Evolutionary conservation across 1,140 invertebrate species (phyloP).

Genomic region (Dreissena polymorpha): DNA sequence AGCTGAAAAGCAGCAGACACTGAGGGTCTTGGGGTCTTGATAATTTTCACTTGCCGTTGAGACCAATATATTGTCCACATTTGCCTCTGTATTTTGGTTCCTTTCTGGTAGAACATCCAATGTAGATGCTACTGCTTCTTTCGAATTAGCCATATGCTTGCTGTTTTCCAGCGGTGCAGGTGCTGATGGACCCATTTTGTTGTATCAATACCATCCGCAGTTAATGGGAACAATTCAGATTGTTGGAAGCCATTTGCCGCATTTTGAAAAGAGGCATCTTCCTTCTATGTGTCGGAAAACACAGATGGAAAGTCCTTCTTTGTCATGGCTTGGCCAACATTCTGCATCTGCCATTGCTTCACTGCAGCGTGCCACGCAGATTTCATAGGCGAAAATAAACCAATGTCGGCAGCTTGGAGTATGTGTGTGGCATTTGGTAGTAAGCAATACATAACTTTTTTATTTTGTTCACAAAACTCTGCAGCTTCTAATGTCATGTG

Average conservation of each 20-base stretch:
- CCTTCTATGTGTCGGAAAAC: background rate
- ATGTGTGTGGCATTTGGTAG: conserved; percentile 7
- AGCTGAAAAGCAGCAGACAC: too few species aligned
- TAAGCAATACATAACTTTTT: background rate
- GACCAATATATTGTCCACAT: too few species aligned
- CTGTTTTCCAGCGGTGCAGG: too few species aligned
- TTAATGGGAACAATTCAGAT: background rate
- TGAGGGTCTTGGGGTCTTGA: too few species aligned
- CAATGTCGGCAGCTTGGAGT: conserved; percentile 5
- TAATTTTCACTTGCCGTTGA: too few species aligned
- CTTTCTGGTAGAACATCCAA: too few species aligned
- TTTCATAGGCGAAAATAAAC: conserved; percentile 14
- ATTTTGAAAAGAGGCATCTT: background rate
- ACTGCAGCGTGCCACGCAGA: background rate
- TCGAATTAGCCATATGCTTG: too few species aligned
- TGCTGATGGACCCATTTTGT: background rate
- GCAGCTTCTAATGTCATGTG: too few species aligned
- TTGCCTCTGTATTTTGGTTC: too few species aligned
- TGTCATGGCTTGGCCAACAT: background rate
- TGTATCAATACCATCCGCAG: background rate
- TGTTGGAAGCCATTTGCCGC: background rate
- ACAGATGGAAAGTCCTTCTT: background rate
- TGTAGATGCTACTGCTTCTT: too few species aligned
- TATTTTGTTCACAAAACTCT: too few species aligned
- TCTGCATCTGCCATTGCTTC: conserved; percentile 7